These are phyloP conservation scores for Aphis gossypii DNA, from an alignment of 1,140 invertebrate species.

Conservation along the genomic window DNA sequence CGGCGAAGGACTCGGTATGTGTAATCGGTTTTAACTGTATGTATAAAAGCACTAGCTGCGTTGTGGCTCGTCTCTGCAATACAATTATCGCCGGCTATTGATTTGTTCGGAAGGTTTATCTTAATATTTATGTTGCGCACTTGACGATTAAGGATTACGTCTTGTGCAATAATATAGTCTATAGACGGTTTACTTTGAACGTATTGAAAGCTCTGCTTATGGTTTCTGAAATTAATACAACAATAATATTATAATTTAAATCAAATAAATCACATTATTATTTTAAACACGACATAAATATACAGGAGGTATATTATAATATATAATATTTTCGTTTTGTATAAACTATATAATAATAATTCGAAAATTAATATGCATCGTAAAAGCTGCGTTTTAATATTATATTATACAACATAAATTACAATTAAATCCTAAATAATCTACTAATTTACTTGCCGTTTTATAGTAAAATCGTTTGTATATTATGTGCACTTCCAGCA, in stretches of 20 bases:
- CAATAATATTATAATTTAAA: background rate
- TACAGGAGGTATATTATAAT: too few species aligned
- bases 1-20: background rate
- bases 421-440: constrained; percentile 7
- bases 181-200: background rate
- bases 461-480: background rate
- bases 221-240: background rate
- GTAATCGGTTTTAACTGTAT: constrained; percentile 25
- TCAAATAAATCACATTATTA: background rate
- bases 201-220: background rate
- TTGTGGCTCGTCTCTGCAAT: background rate
- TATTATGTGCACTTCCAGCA: background rate
- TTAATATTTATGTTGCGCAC: background rate
- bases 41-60: background rate
- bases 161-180: background rate
- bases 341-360: background rate
- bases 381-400: background rate
- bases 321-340: background rate
- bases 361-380: background rate
- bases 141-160: background rate
- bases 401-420: background rate
- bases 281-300: background rate
- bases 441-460: background rate
- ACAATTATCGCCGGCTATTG: background rate
- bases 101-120: background rate